Evolutionary conservation across 2,113 vertebrate species (phyloP), one percentile per base, ranked within the genome.

Genomic region (Actenoides lindsayi): DNA sequence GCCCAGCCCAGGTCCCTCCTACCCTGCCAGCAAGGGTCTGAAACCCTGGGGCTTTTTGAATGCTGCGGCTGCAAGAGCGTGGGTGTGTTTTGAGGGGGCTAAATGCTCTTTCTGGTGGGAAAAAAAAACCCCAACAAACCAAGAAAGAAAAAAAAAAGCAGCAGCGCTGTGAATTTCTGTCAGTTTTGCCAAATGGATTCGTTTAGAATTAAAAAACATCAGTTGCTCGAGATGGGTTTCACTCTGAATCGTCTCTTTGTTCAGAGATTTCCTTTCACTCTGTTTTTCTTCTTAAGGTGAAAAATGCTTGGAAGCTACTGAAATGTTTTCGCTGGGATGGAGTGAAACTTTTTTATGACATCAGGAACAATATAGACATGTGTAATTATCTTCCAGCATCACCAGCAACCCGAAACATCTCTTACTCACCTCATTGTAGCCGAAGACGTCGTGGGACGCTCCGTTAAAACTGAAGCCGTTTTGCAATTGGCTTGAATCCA

Each of bases 301-400:
- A 92, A 85, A 86, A 81, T n/a, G 79, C 54, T 93, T 53, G 33
- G 87, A 90, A 91, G 31, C 0, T 2, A 25, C 62, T 33, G 80
- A 83, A 89, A 63, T 50, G 65, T 91, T 93, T 96, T 93, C 87
- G n/a, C 89, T 54, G 77, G 77, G 74, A 91, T 41, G 24, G 57
- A 79, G 57, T 31, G 53, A 65, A 96, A 44, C 35, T 94, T 94
- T 80, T 87, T 25, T 89, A 95, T 91, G 62, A 71, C 48, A 85
- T 79, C 50, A 76, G 62, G 57, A 91, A 69, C 84, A 82, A 91
- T 82, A 82, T 11, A 85, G 89, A 96, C 13, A 8, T 89, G 56
- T 76, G 87, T n/a, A 85, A 94, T 96, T 96, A 93, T 94, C 84
- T 83, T 74, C 62, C 94, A 91, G 84, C 88, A 48, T 62, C 31